Evolutionary conservation across 1,140 invertebrate genomes (phyloP).

Genomic region (Drosophila willistoni): DNA sequence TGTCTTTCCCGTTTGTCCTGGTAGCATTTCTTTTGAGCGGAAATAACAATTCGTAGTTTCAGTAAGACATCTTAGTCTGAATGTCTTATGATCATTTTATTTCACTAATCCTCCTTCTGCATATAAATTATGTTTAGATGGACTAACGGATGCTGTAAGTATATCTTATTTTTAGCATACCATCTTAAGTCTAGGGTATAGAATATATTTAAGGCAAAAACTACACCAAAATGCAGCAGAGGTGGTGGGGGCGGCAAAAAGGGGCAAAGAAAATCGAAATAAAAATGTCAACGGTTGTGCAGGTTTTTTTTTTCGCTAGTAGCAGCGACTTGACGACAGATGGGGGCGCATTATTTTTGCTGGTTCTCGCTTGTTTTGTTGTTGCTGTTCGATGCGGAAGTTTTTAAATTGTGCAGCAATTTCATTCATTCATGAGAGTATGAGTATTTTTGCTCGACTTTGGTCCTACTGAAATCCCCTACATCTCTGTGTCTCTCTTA

Average conservation of each 20-base stretch:
- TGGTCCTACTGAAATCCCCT: constrained; percentile 4
- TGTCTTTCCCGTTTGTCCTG: no score
- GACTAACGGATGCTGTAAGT: neutral
- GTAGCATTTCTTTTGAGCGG: no score
- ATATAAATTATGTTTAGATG: neutral
- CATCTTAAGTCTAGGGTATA: neutral
- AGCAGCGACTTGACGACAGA: constrained; percentile 28
- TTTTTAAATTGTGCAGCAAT: constrained; percentile 73
- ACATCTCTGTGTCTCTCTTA: neutral
- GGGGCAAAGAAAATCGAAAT: constrained; percentile 10
- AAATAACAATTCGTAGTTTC: no score
- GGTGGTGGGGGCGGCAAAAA: neutral
- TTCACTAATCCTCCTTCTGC: no score
- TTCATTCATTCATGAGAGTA: constrained; percentile 63
- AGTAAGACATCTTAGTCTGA: no score
- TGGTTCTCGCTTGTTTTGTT: constrained; percentile 42
- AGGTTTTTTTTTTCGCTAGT: constrained; percentile 4
- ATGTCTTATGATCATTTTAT: no score
- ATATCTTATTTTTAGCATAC: neutral
- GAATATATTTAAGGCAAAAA: neutral
- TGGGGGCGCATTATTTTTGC: constrained; percentile 44
- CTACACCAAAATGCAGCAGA: neutral
- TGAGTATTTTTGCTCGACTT: constrained; percentile 40
- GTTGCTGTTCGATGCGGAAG: constrained; percentile 64
- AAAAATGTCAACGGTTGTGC: constrained; percentile 20